phyloP scores from a whole-genome alignment of 37 sponge, comb jelly and placozoan genomes.

The Amphimedon queenslandica region DNA sequence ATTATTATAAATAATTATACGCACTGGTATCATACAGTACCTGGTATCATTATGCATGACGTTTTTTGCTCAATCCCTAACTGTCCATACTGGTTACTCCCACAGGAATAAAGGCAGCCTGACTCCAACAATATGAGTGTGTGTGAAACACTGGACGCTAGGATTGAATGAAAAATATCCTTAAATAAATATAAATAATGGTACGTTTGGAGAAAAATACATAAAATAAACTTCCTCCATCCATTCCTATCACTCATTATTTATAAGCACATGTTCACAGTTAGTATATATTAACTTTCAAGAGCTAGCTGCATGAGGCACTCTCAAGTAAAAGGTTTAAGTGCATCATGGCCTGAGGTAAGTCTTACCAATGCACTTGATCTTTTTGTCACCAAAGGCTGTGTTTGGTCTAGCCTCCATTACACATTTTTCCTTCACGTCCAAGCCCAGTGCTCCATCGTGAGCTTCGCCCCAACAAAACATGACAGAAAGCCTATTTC shows the following conservation, averaged over 20 bases:
- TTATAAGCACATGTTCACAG: not conserved
- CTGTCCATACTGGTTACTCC: slow-evolving; percentile 52
- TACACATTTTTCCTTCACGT: slow-evolving; percentile 50
- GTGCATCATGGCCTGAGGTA: not conserved
- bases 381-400: slow-evolving; percentile 9
- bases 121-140: slow-evolving; percentile 42
- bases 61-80: slow-evolving; percentile 37
- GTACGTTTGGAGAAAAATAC: too few relatives aligned
- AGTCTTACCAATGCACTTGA: slow-evolving; percentile 9
- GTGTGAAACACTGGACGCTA: slow-evolving; percentile 53
- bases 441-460: slow-evolving; percentile 72
- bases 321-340: slow-evolving; percentile 1
- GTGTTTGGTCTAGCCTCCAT: slow-evolving; percentile 13
- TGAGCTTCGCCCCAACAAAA: slow-evolving; percentile 48
- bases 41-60: slow-evolving; percentile 36
- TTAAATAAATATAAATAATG: too few relatives aligned
- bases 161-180: too few relatives aligned
- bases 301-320: too few relatives aligned
- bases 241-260: too few relatives aligned
- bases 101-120: slow-evolving; percentile 47
- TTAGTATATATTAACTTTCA: too few relatives aligned
- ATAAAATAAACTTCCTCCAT: too few relatives aligned
- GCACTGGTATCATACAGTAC: slow-evolving; percentile 3
- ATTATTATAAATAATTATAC: too few relatives aligned
- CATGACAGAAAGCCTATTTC: slow-evolving; percentile 15